A percentile compares a stretch with the other conserved stretches of the same genome.
phyloP scores from a whole-genome alignment of 2,113 vertebrate species.

The Amazona guildingii region DNA sequence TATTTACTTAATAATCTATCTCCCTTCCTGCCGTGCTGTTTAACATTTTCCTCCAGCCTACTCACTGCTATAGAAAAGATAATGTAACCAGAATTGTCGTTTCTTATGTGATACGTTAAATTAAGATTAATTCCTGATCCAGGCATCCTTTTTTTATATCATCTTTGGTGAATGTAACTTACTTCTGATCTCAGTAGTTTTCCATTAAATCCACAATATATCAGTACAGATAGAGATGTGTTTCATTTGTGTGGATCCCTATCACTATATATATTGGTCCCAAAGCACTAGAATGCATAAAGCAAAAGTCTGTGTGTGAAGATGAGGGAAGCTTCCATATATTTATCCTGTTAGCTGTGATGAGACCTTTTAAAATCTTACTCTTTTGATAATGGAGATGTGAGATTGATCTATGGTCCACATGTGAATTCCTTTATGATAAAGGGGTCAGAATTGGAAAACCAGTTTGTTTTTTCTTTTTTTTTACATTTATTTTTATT shows the following conservation, averaged over 20 bases:
- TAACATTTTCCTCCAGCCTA: slow-evolving; percentile 27
- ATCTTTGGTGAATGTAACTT: neutral
- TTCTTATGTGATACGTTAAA: slow-evolving; percentile 10
- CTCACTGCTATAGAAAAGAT: neutral
- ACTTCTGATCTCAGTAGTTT: neutral
- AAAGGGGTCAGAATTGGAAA: neutral
- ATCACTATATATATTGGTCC: neutral
- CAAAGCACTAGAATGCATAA: neutral
- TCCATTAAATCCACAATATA: neutral
- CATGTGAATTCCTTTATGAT: neutral
- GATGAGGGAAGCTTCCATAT: neutral
- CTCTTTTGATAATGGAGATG: neutral
- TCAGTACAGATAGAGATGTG: neutral
- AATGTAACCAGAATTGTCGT: neutral
- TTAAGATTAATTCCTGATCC: neutral
- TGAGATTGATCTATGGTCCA: neutral
- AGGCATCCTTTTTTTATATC: neutral
- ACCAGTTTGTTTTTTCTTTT: neutral
- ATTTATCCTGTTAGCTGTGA: neutral
- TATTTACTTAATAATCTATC: slow-evolving; percentile 30
- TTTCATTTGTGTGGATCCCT: neutral
- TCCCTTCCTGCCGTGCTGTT: neutral
- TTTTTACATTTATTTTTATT: neutral
- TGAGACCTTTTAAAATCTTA: neutral
- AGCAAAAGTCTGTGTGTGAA: neutral